A percentile compares a stretch with the other conserved stretches of the same genome.
phyloP scores from a whole-genome alignment of 2,888 invertebrate species.

The Dasysyrphus tricinctus region DNA sequence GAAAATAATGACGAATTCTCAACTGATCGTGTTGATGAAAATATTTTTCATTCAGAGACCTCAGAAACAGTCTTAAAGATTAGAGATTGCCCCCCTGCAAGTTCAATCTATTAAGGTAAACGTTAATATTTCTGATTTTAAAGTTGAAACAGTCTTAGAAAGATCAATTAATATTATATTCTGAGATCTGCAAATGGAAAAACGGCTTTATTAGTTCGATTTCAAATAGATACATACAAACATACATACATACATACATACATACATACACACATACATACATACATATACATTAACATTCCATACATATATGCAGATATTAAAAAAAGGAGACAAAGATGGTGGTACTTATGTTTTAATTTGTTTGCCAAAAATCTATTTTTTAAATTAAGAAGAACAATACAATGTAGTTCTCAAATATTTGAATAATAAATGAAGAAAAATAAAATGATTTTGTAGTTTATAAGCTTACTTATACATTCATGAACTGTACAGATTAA shows the following conservation, averaged over 20 bases:
- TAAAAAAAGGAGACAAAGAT: background rate
- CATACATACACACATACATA: too few relatives aligned
- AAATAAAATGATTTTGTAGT: slow-evolving; percentile 46
- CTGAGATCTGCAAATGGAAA: too few relatives aligned
- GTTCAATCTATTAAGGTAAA: too few relatives aligned
- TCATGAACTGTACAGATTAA: slow-evolving; percentile 64
- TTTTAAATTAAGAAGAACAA: slow-evolving; percentile 8
- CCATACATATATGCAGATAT: background rate
- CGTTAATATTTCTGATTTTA: background rate
- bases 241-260: too few relatives aligned
- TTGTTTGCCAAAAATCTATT: slow-evolving; percentile 44
- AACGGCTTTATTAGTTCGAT: too few relatives aligned
- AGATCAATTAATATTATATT: too few relatives aligned
- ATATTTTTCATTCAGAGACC: too few relatives aligned
- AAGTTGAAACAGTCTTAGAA: too few relatives aligned
- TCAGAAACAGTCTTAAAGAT: too few relatives aligned
- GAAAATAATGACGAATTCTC: background rate
- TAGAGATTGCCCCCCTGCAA: too few relatives aligned
- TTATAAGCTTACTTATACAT: slow-evolving; percentile 53
- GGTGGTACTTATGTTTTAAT: background rate
- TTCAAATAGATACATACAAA: too few relatives aligned
- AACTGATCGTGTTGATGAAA: background rate
- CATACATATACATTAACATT: too few relatives aligned
- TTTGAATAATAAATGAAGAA: slow-evolving; percentile 37
- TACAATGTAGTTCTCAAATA: slow-evolving; percentile 45